These are phyloP conservation scores for Porites lutea DNA, from an alignment of 64 coral and sea anemone species.

Conservation along the genomic window DNA sequence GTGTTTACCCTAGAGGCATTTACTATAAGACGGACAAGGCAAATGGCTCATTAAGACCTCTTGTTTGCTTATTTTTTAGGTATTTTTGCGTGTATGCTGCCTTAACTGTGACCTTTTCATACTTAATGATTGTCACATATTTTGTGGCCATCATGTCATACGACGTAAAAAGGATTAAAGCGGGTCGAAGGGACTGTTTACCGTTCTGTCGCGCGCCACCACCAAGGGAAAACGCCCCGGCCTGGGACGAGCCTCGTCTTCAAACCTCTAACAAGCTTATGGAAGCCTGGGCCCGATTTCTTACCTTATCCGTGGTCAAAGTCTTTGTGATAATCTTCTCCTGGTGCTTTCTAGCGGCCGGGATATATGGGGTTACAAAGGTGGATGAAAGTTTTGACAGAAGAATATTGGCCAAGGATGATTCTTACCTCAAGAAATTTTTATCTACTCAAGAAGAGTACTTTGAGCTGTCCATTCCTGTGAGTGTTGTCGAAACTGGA, in stretches of 20 bases:
- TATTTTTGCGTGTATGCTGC: slow-evolving; percentile 67
- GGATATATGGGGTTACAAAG: slow-evolving; percentile 55
- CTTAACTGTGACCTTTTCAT: slow-evolving; percentile 46
- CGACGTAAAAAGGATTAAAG: slow-evolving; percentile 57
- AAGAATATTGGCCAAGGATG: slow-evolving; percentile 59
- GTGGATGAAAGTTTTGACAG: slow-evolving; percentile 51
- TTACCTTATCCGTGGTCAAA: neutral
- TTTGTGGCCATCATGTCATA: slow-evolving; percentile 67
- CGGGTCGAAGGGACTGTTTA: slow-evolving; percentile 58
- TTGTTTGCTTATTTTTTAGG: neutral
- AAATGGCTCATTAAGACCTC: neutral
- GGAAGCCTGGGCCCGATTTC: slow-evolving; percentile 19
- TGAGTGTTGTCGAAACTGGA: slow-evolving; percentile 29
- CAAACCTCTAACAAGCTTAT: slow-evolving; percentile 48
- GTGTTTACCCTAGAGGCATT: no score
- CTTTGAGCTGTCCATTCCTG: slow-evolving; percentile 19
- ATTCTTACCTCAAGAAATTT: slow-evolving; percentile 54
- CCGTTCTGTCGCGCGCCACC: slow-evolving; percentile 55
- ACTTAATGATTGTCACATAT: slow-evolving; percentile 55
- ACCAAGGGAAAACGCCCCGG: slow-evolving; percentile 50
- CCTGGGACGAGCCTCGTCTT: slow-evolving; percentile 61
- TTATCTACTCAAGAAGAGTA: slow-evolving; percentile 20
- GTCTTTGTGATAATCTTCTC: slow-evolving; percentile 42
- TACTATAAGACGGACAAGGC: no score
- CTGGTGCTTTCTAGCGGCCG: slow-evolving; percentile 21